These are phyloP conservation scores for Steinernema carpocapsae DNA, from an alignment of 2,888 invertebrate genomes.

Conservation along the genomic window DNA sequence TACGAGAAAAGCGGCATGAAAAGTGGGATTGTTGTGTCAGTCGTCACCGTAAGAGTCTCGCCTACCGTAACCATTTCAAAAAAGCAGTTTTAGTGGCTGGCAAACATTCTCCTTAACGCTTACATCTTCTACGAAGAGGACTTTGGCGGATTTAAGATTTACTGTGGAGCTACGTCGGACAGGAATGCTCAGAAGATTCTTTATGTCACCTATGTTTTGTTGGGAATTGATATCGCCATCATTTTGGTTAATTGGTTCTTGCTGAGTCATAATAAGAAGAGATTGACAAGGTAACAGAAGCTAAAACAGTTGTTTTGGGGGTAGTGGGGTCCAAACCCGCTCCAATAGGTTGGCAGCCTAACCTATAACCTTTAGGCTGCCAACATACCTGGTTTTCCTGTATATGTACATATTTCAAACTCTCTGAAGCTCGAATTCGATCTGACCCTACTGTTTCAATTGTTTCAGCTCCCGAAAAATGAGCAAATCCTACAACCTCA, in stretches of 20 bases:
- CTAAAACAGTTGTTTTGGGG: too few species aligned
- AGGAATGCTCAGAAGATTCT: constrained; percentile 27
- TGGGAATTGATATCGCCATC: neutral
- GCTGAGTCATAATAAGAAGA: constrained; percentile 11
- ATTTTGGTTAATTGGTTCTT: neutral
- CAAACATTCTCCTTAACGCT: constrained; percentile 8
- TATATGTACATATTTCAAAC: too few species aligned
- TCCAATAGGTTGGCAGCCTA: too few species aligned
- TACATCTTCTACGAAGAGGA: constrained; percentile 20
- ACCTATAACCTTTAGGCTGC: too few species aligned
- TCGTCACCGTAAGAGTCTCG: neutral
- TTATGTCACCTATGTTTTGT: constrained; percentile 13
- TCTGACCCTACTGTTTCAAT: too few species aligned
- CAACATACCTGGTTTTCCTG: too few species aligned
- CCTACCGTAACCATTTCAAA: neutral
- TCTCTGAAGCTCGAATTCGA: too few species aligned
- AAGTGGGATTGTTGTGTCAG: constrained; percentile 24
- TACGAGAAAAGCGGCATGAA: constrained; percentile 19
- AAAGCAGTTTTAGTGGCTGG: neutral
- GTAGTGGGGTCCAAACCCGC: too few species aligned
- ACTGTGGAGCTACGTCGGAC: constrained; percentile 21
- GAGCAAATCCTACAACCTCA: constrained; percentile 22
- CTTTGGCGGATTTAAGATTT: neutral
- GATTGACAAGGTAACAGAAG: constrained; percentile 4
- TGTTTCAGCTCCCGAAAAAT: neutral